A percentile compares a stretch with the other conserved stretches of the same genome.
These are phyloP conservation scores for Spheniscus humboldti DNA, from an alignment of 2,797 vertebrate genomes.

Conservation along the genomic window DNA sequence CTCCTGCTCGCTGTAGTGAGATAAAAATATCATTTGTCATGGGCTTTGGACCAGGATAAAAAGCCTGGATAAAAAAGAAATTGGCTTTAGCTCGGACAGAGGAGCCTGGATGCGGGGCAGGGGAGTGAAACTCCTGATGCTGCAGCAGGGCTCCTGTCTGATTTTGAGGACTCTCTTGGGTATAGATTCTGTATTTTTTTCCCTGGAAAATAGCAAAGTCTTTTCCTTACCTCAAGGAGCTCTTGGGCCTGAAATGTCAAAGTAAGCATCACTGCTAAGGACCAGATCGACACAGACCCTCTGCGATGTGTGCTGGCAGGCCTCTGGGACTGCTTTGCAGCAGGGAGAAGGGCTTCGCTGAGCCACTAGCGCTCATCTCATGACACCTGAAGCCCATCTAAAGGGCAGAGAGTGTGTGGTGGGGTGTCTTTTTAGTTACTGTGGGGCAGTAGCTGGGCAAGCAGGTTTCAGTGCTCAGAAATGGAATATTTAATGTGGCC, in stretches of 20 bases:
- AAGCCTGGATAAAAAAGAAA: neutral
- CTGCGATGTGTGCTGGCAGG: neutral
- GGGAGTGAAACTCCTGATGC: neutral
- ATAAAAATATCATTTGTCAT: neutral
- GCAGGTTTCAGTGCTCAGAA: neutral
- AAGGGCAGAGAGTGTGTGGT: neutral
- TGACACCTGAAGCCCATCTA: neutral
- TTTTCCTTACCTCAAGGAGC: neutral
- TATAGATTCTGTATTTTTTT: neutral
- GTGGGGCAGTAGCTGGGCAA: neutral
- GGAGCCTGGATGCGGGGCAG: neutral
- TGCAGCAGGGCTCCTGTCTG: neutral
- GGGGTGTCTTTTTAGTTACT: neutral
- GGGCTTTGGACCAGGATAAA: neutral
- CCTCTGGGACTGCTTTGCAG: neutral
- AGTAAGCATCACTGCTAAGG: neutral
- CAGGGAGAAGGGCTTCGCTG: neutral
- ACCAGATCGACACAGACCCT: fast-evolving
- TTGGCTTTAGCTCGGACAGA: neutral
- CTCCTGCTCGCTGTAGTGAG: neutral
- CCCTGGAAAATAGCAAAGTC: neutral
- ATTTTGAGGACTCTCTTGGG: neutral
- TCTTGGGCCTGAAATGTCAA: neutral
- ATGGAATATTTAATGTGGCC: fast-evolving
- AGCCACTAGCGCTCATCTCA: fast-evolving